These are phyloP conservation scores for Lophius americanus DNA, from an alignment of 2,797 vertebrate genomes.

Conservation along the genomic window DNA sequence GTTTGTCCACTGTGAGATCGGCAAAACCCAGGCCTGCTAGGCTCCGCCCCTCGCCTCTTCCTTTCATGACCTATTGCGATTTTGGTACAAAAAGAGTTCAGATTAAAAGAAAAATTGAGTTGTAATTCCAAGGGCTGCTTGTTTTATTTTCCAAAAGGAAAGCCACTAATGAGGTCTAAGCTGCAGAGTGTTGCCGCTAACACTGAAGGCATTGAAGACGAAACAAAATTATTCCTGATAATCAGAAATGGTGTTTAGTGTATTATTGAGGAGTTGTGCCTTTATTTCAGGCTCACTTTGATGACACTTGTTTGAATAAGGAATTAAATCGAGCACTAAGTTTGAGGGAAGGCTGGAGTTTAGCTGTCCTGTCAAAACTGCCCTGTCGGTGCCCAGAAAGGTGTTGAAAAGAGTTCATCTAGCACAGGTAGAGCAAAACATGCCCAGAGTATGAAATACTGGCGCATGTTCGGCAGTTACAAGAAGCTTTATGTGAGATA, in stretches of 20 bases:
- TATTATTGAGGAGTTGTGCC: slow-evolving; percentile 17
- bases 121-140: slow-evolving; percentile 78
- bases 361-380: slow-evolving; percentile 66
- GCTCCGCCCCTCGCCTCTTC: slow-evolving; percentile 59
- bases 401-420: slow-evolving; percentile 75
- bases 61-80: slow-evolving; percentile 66
- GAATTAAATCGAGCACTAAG: slow-evolving; percentile 61
- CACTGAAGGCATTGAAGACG: slow-evolving; percentile 34
- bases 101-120: slow-evolving; percentile 72
- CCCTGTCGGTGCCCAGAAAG: slow-evolving; percentile 68
- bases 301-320: slow-evolving; percentile 50
- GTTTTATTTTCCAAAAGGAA: slow-evolving; percentile 78
- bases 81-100: slow-evolving; percentile 67
- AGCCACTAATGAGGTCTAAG: slow-evolving; percentile 70
- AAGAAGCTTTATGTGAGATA: slow-evolving; percentile 88
- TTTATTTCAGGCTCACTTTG: slow-evolving; percentile 44
- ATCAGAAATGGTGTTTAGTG: slow-evolving; percentile 22
- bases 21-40: slow-evolving; percentile 68
- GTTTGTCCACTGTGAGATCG: slow-evolving; percentile 83
- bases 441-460: slow-evolving; percentile 64
- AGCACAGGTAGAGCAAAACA: slow-evolving; percentile 82
- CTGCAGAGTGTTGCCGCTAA: slow-evolving; percentile 73
- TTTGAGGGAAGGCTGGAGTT: slow-evolving; percentile 66
- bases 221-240: slow-evolving; percentile 25
- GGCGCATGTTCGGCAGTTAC: slow-evolving; percentile 85